Evolutionary conservation across 2,888 invertebrate genomes (phyloP).

Genomic region (Amphipoea oculea): DNA sequence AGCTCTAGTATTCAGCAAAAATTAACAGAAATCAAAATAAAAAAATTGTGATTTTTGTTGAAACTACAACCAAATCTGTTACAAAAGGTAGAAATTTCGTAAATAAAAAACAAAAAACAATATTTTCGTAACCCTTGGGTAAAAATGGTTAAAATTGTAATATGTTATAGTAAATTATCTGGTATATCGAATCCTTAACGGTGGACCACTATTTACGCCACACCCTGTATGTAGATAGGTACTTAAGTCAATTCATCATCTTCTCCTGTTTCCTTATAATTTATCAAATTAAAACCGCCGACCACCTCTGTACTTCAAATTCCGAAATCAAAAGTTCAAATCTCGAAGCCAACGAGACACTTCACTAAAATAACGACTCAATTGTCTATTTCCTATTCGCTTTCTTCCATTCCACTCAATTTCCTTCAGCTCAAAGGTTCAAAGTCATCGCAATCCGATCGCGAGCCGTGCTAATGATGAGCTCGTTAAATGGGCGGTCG

Average conservation of each 20-base stretch:
- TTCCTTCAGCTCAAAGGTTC: conserved; percentile 57
- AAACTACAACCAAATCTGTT: no score
- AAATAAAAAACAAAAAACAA: no score
- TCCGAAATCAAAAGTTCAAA: conserved; percentile 36
- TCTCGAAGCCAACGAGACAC: conserved; percentile 34
- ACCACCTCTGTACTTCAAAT: neutral
- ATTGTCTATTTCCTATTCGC: conserved; percentile 41
- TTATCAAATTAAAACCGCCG: neutral
- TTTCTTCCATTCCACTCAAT: conserved; percentile 39
- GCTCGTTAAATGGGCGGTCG: conserved; percentile 72
- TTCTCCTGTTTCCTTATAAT: neutral
- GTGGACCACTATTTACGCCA: no score
- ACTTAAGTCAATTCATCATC: neutral
- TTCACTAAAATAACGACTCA: conserved; percentile 39
- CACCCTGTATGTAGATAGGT: neutral
- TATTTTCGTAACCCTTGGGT: no score
- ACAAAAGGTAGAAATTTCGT: no score
- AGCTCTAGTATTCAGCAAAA: no score
- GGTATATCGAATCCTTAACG: no score
- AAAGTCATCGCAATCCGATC: conserved; percentile 68
- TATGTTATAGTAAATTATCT: no score
- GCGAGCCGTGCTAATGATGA: conserved; percentile 68
- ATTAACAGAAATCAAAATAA: no score
- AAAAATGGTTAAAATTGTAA: no score
- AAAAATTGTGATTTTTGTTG: no score